Evolutionary conservation across 2,113 vertebrate genomes (phyloP), one percentile per base, ranked within the genome.

Genomic region (Hippoglossus stenolepis): DNA sequence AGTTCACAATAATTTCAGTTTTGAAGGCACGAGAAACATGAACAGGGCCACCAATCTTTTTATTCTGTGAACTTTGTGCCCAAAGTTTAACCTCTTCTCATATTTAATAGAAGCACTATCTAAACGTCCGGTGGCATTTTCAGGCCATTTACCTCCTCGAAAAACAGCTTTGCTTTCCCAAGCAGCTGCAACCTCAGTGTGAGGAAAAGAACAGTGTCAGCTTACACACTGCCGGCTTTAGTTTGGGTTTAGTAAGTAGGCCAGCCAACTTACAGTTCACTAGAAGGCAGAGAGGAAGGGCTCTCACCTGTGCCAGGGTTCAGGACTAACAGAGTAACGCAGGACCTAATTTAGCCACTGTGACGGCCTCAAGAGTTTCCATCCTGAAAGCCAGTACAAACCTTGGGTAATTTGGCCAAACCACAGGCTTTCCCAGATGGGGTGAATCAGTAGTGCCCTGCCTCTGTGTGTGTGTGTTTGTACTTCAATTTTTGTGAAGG

Each of bases 351-450:
- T 87, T 87, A 86, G 86, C 80, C 68, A 9, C 4, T 35, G 38
- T 70, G 72, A 68, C 62, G 2, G 65, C 43, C 77, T 80, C 45
- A 45, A 89, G 17, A 72, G 86, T 88, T 89, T 90, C 87, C 88
- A 83, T 83, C 78, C 91, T 81, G 59, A 92, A 85, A 75, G 82
- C 91, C 91, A 89, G 92, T 91, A 91, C 91, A 89, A 80, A 66
- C 77, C 77, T 82, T 63, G 21, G 91, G 89, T 62, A 83, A 89
- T 84, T 84, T 90, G 93, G 84, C 91, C 24, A 81, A 87, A 91
- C 88, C 87, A 90, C 87, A 89, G 88, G 59, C 18, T 0, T 65
- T 54, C 38, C 70, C 65, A 58, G 28, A 57, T 75, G 49, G 49
- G 49, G 5, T 2, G 49, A n/a, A 10, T 54, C 18, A 62, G 79